These are phyloP conservation scores for Petrosia ficiformis DNA, from an alignment of 37 sponge, comb jelly and placozoan species.

Conservation along the genomic window DNA sequence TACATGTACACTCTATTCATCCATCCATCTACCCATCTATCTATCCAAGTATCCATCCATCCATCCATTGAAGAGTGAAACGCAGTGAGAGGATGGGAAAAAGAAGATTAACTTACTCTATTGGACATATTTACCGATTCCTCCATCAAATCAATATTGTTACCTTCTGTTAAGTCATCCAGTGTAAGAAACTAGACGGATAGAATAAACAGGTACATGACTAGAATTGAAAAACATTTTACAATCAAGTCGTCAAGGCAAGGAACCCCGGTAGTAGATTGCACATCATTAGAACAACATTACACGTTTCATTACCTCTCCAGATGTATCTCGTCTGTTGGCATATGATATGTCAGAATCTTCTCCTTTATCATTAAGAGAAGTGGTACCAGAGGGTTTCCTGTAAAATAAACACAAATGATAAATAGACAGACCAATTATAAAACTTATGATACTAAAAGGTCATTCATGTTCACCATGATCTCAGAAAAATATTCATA, in stretches of 20 bases:
- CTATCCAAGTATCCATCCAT: neutral
- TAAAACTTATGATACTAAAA: neutral
- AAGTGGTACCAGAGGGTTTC: conserved; percentile 38
- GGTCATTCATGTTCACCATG: too few relatives aligned
- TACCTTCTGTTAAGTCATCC: conserved; percentile 69
- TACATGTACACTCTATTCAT: too few relatives aligned
- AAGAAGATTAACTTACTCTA: neutral
- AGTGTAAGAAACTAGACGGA: conserved; percentile 59
- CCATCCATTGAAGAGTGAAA: neutral
- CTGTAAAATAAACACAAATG: conserved; percentile 11
- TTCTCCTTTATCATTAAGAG: conserved; percentile 59
- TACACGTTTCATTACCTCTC: neutral
- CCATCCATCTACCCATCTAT: neutral
- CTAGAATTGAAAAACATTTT: neutral
- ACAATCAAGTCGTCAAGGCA: too few relatives aligned
- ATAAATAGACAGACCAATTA: too few relatives aligned
- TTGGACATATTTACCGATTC: neutral
- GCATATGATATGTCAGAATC: conserved; percentile 65
- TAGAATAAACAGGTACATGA: conserved; percentile 7
- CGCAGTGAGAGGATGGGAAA: neutral
- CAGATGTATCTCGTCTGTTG: conserved; percentile 19
- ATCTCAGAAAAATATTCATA: too few relatives aligned
- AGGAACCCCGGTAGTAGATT: too few relatives aligned
- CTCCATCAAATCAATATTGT: conserved; percentile 78
- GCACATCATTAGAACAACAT: too few relatives aligned